phyloP scores from a whole-genome alignment of 1,140 invertebrate genomes.

The Manduca sexta region DNA sequence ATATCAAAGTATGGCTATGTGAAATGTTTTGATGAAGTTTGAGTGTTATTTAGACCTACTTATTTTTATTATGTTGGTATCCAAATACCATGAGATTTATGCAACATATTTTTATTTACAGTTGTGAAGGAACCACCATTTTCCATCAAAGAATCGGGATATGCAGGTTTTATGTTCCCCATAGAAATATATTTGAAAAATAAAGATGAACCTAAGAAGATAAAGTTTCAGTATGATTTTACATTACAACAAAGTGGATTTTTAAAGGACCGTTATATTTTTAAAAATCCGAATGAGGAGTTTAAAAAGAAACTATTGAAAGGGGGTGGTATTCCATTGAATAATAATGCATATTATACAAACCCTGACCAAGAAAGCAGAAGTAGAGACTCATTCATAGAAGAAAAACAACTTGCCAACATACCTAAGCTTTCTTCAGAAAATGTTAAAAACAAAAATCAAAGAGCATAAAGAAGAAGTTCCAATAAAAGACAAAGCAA shows the following conservation, averaged over 20 bases:
- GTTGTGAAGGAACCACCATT: slow-evolving; percentile 95
- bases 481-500: slow-evolving; percentile 76
- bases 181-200: slow-evolving; percentile 95
- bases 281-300: slow-evolving; percentile 90
- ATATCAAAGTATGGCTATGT: too few relatives aligned
- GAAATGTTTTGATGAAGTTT: too few relatives aligned
- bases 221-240: slow-evolving; percentile 91
- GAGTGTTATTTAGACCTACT: too few relatives aligned
- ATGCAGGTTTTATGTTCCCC: slow-evolving; percentile 92
- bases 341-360: slow-evolving; percentile 57
- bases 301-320: slow-evolving; percentile 90
- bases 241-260: slow-evolving; percentile 83
- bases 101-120: slow-evolving; percentile 60
- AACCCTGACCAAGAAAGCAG: slow-evolving; percentile 68
- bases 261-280: slow-evolving; percentile 83
- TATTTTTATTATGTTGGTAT: too few relatives aligned
- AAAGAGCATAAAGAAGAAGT: slow-evolving; percentile 78
- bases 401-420: slow-evolving; percentile 75
- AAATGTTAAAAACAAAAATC: slow-evolving; percentile 79
- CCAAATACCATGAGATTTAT: too few relatives aligned
- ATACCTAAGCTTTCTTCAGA: slow-evolving; percentile 80
- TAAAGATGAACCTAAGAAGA: slow-evolving; percentile 92
- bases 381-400: slow-evolving; percentile 69
- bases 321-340: slow-evolving; percentile 81
- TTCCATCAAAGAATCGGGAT: slow-evolving; percentile 91